Evolutionary conservation across 2,113 vertebrate species (phyloP).

Genomic region (Hyaena hyaena): DNA sequence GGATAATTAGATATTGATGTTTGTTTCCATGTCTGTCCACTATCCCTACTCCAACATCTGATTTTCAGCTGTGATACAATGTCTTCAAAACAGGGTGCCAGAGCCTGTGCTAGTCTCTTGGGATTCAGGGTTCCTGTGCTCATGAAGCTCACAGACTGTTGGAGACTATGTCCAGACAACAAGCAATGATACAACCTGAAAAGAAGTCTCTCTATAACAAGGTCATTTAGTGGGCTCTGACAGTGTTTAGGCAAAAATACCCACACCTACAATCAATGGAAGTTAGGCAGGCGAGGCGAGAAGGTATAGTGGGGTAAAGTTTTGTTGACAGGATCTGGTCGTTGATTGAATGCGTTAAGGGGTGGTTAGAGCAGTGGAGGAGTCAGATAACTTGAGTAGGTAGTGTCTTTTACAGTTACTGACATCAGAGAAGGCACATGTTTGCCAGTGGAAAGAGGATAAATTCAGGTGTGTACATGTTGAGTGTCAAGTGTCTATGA

Average conservation of each 20-base stretch:
- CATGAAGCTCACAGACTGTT: not conserved
- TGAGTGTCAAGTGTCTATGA: not conserved
- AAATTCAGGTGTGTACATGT: not conserved
- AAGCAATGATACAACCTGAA: not conserved
- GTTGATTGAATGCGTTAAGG: not conserved
- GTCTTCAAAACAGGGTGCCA: not conserved
- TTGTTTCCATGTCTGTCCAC: not conserved
- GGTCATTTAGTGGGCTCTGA: not conserved
- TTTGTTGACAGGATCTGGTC: not conserved
- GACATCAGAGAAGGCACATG: not conserved
- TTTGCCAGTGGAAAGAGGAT: not conserved
- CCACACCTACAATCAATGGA: not conserved
- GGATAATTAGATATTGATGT: not conserved
- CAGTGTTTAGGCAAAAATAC: not conserved
- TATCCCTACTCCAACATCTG: not conserved
- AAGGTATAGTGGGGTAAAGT: not conserved
- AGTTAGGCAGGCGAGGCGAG: not conserved
- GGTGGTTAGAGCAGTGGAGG: not conserved
- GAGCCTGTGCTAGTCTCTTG: not conserved
- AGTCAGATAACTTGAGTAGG: not conserved
- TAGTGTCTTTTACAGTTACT: not conserved
- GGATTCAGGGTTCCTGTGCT: not conserved
- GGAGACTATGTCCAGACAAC: not conserved
- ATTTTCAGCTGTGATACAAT: not conserved
- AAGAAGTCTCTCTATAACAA: not conserved